phyloP scores from a whole-genome alignment of 2,888 invertebrate genomes.

The Serripes groenlandicus region DNA sequence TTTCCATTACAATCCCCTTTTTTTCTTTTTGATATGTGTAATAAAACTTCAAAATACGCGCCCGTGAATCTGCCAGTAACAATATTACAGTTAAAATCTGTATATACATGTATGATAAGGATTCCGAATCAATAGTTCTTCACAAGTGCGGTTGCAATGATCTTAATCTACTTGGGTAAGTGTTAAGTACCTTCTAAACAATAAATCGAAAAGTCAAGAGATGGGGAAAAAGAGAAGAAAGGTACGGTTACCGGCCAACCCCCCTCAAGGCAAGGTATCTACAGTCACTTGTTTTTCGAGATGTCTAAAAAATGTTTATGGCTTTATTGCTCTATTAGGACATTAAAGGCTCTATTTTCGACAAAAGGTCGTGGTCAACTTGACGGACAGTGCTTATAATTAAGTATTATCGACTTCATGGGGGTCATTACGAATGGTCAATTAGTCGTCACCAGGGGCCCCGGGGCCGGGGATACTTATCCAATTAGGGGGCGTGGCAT shows the following conservation, averaged over 20 bases:
- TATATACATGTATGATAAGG: too few relatives aligned
- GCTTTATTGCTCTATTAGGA: constrained; percentile 60
- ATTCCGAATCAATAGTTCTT: too few relatives aligned
- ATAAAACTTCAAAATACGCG: too few relatives aligned
- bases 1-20: too few relatives aligned
- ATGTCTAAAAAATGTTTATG: constrained; percentile 49
- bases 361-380: constrained; percentile 35
- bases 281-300: constrained; percentile 17
- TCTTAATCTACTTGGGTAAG: too few relatives aligned
- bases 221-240: background rate
- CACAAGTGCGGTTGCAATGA: too few relatives aligned
- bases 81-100: too few relatives aligned
- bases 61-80: too few relatives aligned
- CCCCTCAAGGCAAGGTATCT: constrained; percentile 3
- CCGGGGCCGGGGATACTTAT: constrained; percentile 46
- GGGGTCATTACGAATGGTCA: constrained; percentile 62
- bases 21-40: too few relatives aligned
- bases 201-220: too few relatives aligned
- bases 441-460: constrained; percentile 44
- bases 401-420: constrained; percentile 52
- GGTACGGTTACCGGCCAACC: background rate
- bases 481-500: constrained; percentile 47
- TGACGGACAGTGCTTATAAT: constrained; percentile 57
- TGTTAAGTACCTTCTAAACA: too few relatives aligned
- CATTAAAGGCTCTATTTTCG: constrained; percentile 31